Evolutionary conservation across 2,888 invertebrate genomes (phyloP), one percentile per base, ranked within the genome.

Genomic region (Nomada flava): DNA sequence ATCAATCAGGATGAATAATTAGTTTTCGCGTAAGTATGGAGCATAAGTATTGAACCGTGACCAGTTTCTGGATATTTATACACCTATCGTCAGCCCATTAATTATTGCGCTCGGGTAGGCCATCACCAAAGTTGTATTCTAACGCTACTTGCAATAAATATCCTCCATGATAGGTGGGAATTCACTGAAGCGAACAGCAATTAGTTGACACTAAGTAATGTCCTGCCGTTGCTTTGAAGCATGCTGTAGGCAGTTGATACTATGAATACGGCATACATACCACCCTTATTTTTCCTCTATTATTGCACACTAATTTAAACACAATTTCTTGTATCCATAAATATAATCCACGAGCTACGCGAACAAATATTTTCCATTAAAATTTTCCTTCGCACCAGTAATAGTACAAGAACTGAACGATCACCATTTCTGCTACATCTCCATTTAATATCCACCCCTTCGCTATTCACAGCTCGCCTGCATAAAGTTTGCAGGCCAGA

Each of bases 51-150:
- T 68, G 82, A 79, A 75, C 74, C 82, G 50, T 71, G 67, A 79
- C 79, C 74, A 79, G 74, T 79, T 75, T 82, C 82, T 79, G 79
- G 71, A 82, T 82, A 79, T 79, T 75, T 79, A 74, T 82, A 69
- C 60, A 79, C 75, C 70, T 71, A 73, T 82, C 82, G 70, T 71
- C 79, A 67, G 68, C 59, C 71, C 79, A 82, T 82, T 82, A 79
- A 79, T 82, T 82, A 82, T 70, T 53, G 57, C 20, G 23, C n/a
- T 50, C 11, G 64, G 42, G 26, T 70, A 55, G 60, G 47, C 52
- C 69, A 79, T 73, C 74, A 68, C 69, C 73, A 36, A 75, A 71
- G 82, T 79, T 75, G 67, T 52, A 79, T 63, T 68, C 62, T 62
- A 79, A 57, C 70, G 13, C 29, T 57, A 42, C 67, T 63, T 47